phyloP scores from a whole-genome alignment of 2,888 invertebrate species.

The Lacanobia wlatinum region DNA sequence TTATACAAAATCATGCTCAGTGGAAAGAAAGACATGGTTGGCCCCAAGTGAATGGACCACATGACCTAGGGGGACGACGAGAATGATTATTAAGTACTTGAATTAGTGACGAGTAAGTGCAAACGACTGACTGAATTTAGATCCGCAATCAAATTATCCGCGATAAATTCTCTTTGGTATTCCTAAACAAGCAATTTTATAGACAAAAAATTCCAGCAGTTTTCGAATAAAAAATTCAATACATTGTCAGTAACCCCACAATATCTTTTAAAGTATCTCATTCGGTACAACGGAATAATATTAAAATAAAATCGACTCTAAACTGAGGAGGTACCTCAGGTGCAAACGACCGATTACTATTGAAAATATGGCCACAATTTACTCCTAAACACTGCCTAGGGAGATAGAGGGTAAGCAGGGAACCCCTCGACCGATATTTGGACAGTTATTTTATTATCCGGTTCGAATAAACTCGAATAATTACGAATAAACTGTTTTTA shows the following conservation, averaged over 20 bases:
- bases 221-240: slow-evolving; percentile 8
- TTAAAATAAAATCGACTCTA: slow-evolving; percentile 56
- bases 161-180: neutral
- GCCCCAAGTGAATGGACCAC: no score
- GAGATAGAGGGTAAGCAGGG: slow-evolving; percentile 60
- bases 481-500: slow-evolving; percentile 62
- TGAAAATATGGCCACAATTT: slow-evolving; percentile 74
- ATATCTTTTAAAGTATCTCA: slow-evolving; percentile 47
- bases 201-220: neutral
- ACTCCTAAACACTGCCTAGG: slow-evolving; percentile 72
- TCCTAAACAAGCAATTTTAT: neutral
- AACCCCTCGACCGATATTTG: slow-evolving; percentile 61
- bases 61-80: neutral
- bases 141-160: neutral
- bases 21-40: no score
- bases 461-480: slow-evolving; percentile 49
- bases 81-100: neutral
- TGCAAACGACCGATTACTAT: slow-evolving; percentile 73
- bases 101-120: neutral
- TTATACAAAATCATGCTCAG: neutral
- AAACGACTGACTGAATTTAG: neutral
- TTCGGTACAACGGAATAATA: slow-evolving; percentile 40
- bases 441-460: slow-evolving; percentile 64
- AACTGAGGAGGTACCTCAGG: slow-evolving; percentile 65
- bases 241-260: slow-evolving; percentile 22